Base-by-base conservation (phyloP, 2,888 invertebrate genomes). In the Deilephila porcellus region DNA sequence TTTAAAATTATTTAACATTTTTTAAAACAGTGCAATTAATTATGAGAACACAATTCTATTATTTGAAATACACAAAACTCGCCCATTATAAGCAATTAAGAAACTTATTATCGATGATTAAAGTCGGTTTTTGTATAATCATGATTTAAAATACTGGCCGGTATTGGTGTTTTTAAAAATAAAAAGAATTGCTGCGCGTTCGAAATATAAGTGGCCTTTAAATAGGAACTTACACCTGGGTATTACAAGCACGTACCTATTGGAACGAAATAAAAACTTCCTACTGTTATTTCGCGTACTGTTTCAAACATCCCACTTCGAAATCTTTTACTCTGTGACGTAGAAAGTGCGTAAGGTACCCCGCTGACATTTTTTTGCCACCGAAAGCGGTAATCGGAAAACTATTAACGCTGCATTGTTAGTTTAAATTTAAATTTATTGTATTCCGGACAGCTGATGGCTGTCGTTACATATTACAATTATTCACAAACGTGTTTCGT, bases 351-450 rank as follows among this genome's bases (percentile, higher is more conserved):
- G 60, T 53, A 71, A 72, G 73, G 75, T 76, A 34, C 71, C 82
- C 83, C 82, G 83, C 83, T 82, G 83, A 74, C 72, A 77, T 74
- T 81, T 79, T 79, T 75, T 75, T 74, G 79, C 77, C 75, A 80
- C 82, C 82, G 82, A 81, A 85, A 81, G 80, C 79, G 78, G 79
- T 82, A 79, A 86, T 86, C 83, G 82, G 82, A 85, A 84, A 84
- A 78, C 84, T 82, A 86, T 87, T 87, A 86, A 76, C 78, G 78
- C 70, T 45, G 76, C 72, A 81, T 84, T 84, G 84, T 83, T 81
- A 75, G 76, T 77, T 80, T 79, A 74, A 80, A 78, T 71, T 75
- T 71, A 60, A 71, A 71, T 60, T 60, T 74, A 79, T 81, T 78
- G 75, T 77, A 75, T 74, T 77, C 75, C 59, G 77, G 75, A 80